These are phyloP conservation scores for Trichopoda pennipes DNA, from an alignment of 2,888 invertebrate genomes.

Conservation along the genomic window DNA sequence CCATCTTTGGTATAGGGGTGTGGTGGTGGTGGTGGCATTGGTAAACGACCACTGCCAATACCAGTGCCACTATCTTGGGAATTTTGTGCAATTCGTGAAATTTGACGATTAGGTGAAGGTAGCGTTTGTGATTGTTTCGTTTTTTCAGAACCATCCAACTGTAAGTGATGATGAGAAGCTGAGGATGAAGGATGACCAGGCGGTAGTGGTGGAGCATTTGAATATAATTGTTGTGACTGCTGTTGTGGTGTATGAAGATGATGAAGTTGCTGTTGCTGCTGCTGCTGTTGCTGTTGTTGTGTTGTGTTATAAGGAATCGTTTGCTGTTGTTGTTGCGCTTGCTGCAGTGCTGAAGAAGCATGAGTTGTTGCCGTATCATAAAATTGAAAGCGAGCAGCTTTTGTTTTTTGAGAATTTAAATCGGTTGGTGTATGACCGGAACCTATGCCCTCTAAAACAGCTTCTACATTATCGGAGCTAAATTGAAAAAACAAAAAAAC, in stretches of 20 bases:
- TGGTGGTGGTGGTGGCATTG: constrained; percentile 65
- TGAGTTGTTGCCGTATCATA: constrained; percentile 73
- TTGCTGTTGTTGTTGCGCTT: constrained; percentile 53
- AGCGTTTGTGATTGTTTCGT: constrained; percentile 77
- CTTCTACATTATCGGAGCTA: constrained; percentile 81
- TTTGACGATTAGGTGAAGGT: constrained; percentile 78
- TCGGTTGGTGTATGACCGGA: constrained; percentile 68
- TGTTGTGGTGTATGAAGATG: constrained; percentile 61
- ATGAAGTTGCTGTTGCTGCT: constrained; percentile 65
- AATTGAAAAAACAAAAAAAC: not conserved
- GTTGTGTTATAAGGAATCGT: constrained; percentile 47
- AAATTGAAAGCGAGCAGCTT: constrained; percentile 73
- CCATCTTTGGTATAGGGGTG: constrained; percentile 68
- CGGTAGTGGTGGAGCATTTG: constrained; percentile 74
- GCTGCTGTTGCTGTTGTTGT: constrained; percentile 58
- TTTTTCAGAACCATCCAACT: constrained; percentile 75
- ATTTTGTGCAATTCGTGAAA: constrained; percentile 75
- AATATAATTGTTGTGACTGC: constrained; percentile 74
- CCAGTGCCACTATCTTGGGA: constrained; percentile 66
- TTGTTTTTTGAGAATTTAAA: constrained; percentile 72
- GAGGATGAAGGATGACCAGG: constrained; percentile 67
- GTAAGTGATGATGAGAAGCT: constrained; percentile 75
- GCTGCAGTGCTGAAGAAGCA: constrained; percentile 70
- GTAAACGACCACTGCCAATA: constrained; percentile 62
- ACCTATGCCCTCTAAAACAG: constrained; percentile 79